Base-by-base conservation (phyloP, 2,888 invertebrate species). In the Ephialtes manifestator region DNA sequence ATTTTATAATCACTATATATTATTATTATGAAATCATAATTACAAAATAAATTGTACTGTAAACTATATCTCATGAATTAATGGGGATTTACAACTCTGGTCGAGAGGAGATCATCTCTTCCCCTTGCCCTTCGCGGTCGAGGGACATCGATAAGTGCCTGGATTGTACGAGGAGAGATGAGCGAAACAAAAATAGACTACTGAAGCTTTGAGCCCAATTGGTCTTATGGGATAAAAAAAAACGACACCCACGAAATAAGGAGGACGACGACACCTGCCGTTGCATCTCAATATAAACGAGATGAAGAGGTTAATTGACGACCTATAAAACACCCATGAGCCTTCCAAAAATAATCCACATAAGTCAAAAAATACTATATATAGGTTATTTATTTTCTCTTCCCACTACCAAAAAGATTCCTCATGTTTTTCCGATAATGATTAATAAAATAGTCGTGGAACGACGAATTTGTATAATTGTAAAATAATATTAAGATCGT, bases 131-230 rank as follows among this genome's bases (percentile, higher is more conserved):
- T n/a, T 24, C 39, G 43, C 46, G 67, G 39, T 79, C 74, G 74
- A 79, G 83, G 60, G 60, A 78, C 48, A 75, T 79, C 68, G 83
- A 80, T 53, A 63, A 70, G 74, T 70, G 75, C 70, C 74, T 81
- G 79, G 63, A 51, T 83, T 53, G 31, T 68, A 70, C 68, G 79
- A 68, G 31, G 11, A 53, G 43, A 43, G 43, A 51, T 51, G n/a
- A 74, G 74, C 28, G 53, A 58, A 28, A 58, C 13, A 58, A 28
- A 58, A 67, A 68, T 70, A 78, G 74, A 78, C 53, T 58, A 43
- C 65, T 31, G 65, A 24, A 67, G 63, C 39, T 53, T 74, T 67
- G 39, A 65, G 58, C 7, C 2, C 58, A 28, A 58, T 58, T 58
- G 58, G 58, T 28, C 58, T 58, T 58, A 71, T 82, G 20, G 55